Percentiles rank a stretch among this genome's conserved stretches.
phyloP scores from a whole-genome alignment of 2,888 invertebrate species.

The Diplazon laetatorius region DNA sequence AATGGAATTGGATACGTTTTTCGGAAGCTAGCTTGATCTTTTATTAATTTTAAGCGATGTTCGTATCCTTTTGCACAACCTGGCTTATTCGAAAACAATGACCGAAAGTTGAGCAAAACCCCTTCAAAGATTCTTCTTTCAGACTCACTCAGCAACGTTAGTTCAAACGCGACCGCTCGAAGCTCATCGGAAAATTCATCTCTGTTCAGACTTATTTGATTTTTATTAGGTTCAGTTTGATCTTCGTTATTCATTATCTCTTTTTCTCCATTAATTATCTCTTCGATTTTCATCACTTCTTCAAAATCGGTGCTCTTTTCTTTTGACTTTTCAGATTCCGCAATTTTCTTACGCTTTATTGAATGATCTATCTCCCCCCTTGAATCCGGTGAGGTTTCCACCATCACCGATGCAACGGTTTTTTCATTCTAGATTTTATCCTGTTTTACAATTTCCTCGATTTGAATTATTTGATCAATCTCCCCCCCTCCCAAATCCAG shows the following conservation, averaged over 20 bases:
- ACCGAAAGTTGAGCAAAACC: conserved; percentile 17
- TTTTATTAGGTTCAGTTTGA: not conserved
- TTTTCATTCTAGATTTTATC: too few relatives aligned
- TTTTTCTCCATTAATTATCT: not conserved
- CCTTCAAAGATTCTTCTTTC: conserved; percentile 7
- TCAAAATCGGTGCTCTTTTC: too few relatives aligned
- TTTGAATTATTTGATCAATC: too few relatives aligned
- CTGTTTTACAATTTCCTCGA: too few relatives aligned
- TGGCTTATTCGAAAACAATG: conserved; percentile 67
- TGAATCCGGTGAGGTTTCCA: too few relatives aligned
- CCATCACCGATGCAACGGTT: too few relatives aligned
- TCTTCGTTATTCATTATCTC: not conserved
- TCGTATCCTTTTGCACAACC: conserved; percentile 15
- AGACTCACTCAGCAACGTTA: conserved; percentile 12
- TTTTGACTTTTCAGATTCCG: too few relatives aligned
- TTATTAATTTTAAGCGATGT: conserved; percentile 2
- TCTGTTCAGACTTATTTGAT: not conserved
- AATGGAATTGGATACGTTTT: conserved; percentile 4
- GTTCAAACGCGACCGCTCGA: conserved; percentile 30
- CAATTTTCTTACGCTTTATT: too few relatives aligned
- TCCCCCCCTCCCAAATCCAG: too few relatives aligned
- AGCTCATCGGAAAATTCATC: conserved; percentile 55
- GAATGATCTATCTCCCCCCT: too few relatives aligned
- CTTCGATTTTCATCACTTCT: too few relatives aligned
- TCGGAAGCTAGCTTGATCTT: not conserved